Base-by-base conservation (phyloP, 1,140 invertebrate genomes). In the Lasioglossum albipes region DNA sequence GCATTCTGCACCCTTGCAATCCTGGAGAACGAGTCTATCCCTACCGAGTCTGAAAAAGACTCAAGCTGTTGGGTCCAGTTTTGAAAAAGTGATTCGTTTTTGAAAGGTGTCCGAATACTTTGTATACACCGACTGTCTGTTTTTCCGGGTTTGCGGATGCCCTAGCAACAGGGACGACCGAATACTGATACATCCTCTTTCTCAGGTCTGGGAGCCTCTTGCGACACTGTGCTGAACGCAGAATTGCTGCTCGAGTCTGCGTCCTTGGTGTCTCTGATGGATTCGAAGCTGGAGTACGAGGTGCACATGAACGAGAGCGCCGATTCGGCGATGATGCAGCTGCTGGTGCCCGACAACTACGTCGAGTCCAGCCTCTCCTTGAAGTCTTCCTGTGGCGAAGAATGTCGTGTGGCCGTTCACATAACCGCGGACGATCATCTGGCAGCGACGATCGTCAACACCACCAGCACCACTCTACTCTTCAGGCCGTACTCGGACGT, bases 221-320 rank as follows among this genome's bases (percentile, higher is more conserved):
- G 94, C 81, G 93, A 94, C 31, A 95, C 95, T 5, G 90, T 94
- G 41, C 85, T 95, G 7, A 94, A 95, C 70, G 94, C 94, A 7
- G 94, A 95, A 84, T 89, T 95, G 69, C 93, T 93, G 85, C 84
- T 95, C 4, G 94, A 94, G 84, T 88, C 78, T 64, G 72, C 83
- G 82, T 91, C 72, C 80, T 89, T 36, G 85, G 87, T n/a, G 65
- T 93, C 41, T 67, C 78, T 83, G 42, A 92, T 84, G 81, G 92
- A 89, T 84, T 91, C 74, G 9, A 86, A 27, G 9, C 9, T 27
- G 20, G 62, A 90, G 41, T 73, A 89, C 42, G 75, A 77, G 7
- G 62, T 91, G 16, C 62, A 87, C 6, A 81, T 93, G 22, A 87
- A 88, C 42, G 73, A 85, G 22, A 88, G 68, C 31, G 67, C n/a